Conservation (phyloP, 2,888 invertebrate species). For the Desoria tigrina region DNA sequence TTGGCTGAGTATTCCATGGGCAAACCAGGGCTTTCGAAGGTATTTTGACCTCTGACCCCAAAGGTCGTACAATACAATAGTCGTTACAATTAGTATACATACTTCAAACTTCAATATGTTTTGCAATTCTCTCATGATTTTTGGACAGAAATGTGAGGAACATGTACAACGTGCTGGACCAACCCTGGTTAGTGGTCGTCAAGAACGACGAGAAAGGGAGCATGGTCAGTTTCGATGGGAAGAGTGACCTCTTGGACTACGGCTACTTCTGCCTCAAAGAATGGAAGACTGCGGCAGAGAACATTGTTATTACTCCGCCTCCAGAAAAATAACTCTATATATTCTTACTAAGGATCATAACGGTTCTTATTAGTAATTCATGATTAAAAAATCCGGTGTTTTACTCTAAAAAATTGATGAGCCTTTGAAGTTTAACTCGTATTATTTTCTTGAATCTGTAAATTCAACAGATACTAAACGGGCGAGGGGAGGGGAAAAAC, state of each 20-base stretch:
- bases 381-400: no score
- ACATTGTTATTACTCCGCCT: constrained; percentile 5
- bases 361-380: no score
- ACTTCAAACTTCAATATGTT: no score
- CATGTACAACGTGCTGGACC: constrained; percentile 38
- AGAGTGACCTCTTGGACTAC: constrained; percentile 45
- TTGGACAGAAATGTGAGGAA: constrained; percentile 37
- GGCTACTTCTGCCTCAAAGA: constrained; percentile 39
- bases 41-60: constrained; percentile 9
- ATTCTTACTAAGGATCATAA: no score
- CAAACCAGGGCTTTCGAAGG: constrained; percentile 36
- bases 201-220: constrained; percentile 41
- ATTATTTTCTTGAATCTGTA: no score
- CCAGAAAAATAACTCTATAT: not conserved
- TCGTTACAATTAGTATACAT: no score
- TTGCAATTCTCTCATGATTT: no score
- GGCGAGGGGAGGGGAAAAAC: no score
- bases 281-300: constrained; percentile 40
- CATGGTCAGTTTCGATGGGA: constrained; percentile 42
- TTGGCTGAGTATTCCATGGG: constrained; percentile 47
- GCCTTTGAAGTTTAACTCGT: no score
- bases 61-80: not conserved
- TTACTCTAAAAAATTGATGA: no score
- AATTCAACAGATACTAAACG: no score
- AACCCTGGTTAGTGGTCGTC: constrained; percentile 40